phyloP scores from a whole-genome alignment of 2,797 vertebrate species.

The Pangasius larnaudii region DNA sequence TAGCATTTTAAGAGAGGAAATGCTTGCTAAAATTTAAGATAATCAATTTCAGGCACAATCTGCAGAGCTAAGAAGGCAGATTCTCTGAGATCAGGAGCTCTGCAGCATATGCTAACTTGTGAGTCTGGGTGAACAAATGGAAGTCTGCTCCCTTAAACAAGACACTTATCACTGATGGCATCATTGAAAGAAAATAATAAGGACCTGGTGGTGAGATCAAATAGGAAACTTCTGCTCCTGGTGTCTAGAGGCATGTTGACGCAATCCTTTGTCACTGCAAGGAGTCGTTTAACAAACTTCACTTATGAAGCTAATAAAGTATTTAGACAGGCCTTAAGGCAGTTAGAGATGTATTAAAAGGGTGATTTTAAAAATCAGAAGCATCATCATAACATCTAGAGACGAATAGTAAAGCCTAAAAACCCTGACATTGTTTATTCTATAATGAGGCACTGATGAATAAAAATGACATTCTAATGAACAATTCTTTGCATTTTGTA shows the following conservation, averaged over 20 bases:
- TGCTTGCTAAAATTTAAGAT: background rate
- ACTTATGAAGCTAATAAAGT: background rate
- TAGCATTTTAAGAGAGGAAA: background rate
- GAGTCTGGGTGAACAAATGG: background rate
- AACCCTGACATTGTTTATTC: background rate
- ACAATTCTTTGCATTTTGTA: background rate
- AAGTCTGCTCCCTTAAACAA: background rate
- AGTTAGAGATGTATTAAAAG: background rate
- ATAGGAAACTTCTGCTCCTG: background rate
- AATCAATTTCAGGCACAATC: background rate
- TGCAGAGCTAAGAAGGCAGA: background rate
- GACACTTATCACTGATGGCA: background rate
- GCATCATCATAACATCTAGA: background rate
- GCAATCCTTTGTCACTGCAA: background rate
- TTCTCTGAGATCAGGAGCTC: background rate
- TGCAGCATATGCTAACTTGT: background rate
- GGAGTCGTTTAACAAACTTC: background rate
- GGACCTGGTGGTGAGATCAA: background rate
- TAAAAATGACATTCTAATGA: background rate
- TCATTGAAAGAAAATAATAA: background rate
- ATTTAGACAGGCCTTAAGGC: background rate
- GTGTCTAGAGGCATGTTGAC: background rate
- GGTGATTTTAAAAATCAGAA: background rate
- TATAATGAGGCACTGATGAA: background rate
- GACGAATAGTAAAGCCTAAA: background rate